These are phyloP conservation scores for Clitarchus hookeri DNA, from an alignment of 2,888 invertebrate species.

Conservation along the genomic window DNA sequence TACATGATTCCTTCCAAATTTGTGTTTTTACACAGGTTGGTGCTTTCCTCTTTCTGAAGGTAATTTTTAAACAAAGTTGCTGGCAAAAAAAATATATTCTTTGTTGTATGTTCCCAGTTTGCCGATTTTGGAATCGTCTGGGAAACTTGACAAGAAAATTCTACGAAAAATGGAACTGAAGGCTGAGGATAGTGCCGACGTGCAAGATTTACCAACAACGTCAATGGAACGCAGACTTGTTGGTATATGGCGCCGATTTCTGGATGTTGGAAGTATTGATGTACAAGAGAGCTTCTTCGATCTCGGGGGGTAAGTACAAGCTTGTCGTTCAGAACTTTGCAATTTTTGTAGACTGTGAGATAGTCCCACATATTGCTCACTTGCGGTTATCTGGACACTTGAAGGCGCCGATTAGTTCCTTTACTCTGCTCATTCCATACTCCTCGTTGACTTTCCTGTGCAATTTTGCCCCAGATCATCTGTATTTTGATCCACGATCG, in stretches of 20 bases:
- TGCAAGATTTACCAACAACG: constrained; percentile 41
- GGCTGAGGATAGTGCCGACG: constrained; percentile 38
- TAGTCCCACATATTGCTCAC: too few relatives aligned
- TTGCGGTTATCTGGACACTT: too few relatives aligned
- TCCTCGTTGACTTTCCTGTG: too few relatives aligned
- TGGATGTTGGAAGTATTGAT: constrained; percentile 44
- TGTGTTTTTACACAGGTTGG: constrained; percentile 45
- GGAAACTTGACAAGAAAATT: constrained; percentile 46
- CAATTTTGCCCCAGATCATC: too few relatives aligned
- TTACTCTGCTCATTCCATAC: too few relatives aligned
- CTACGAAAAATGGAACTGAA: constrained; percentile 41
- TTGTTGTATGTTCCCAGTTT: constrained; percentile 41
- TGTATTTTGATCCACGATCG: too few relatives aligned
- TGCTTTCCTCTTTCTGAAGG: not conserved
- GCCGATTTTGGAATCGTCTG: constrained; percentile 45
- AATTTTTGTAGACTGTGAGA: too few relatives aligned
- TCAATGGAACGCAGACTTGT: constrained; percentile 43
- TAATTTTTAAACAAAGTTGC: not conserved
- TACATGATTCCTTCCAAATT: constrained; percentile 48
- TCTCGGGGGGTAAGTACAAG: constrained; percentile 45
- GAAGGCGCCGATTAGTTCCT: too few relatives aligned
- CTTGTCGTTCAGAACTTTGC: not conserved
- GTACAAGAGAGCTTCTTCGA: constrained; percentile 47
- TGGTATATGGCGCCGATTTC: constrained; percentile 44
- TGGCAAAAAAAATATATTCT: not conserved